These are phyloP conservation scores for Tyrannus savana DNA, from an alignment of 2,113 vertebrate genomes.

Conservation along the genomic window DNA sequence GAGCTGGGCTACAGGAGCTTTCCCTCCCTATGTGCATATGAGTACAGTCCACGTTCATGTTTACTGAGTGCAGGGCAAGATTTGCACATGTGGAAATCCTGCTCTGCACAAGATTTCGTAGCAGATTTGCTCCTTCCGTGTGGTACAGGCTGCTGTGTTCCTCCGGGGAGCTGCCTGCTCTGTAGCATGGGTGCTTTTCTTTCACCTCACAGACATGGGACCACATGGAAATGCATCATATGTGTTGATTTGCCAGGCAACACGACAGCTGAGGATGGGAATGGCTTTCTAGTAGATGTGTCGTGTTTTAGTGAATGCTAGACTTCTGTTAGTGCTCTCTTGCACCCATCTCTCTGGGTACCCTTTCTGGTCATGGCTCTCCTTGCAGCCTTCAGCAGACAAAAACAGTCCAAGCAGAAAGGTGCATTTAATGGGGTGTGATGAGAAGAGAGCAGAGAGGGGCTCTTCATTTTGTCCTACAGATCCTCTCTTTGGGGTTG, in stretches of 20 bases:
- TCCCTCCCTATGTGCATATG: fast-evolving
- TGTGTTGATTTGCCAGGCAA: not conserved
- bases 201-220: not conserved
- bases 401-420: not conserved
- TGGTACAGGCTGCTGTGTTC: not conserved
- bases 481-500: not conserved
- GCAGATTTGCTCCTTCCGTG: not conserved
- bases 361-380: not conserved
- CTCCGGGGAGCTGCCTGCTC: not conserved
- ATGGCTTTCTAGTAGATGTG: not conserved
- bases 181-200: not conserved
- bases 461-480: fast-evolving
- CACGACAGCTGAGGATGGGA: fast-evolving
- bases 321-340: not conserved
- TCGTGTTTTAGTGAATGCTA: not conserved
- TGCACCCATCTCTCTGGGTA: not conserved
- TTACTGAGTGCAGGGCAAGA: not conserved
- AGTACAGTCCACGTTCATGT: fast-evolving
- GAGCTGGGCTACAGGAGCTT: not conserved
- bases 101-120: fast-evolving
- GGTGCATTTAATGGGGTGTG: not conserved
- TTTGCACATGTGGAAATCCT: not conserved
- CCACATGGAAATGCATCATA: not conserved
- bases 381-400: not conserved
- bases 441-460: not conserved